Evolutionary conservation across 23 tunicate genomes (phyloP).

Genomic region (Trididemnum nubilum): DNA sequence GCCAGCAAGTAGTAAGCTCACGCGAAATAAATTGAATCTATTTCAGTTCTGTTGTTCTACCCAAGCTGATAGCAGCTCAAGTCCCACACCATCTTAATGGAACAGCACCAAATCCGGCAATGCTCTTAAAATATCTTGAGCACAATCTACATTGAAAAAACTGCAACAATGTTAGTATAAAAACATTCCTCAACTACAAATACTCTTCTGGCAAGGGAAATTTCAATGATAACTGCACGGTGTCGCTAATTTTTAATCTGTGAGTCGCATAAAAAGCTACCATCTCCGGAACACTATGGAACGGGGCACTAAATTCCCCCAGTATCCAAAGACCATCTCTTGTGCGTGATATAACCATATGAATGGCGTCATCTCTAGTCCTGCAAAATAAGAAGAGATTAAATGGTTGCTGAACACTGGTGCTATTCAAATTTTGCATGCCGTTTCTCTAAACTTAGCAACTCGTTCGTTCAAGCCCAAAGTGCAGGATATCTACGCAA

Average conservation of each 20-base stretch:
- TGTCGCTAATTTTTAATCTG: conserved; percentile 71
- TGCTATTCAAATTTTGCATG: too few species aligned
- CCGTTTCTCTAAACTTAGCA: too few species aligned
- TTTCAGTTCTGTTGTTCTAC: too few species aligned
- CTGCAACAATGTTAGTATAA: background rate
- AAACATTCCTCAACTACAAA: conserved; percentile 24
- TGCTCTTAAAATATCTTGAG: background rate
- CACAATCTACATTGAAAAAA: background rate
- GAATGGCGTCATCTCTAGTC: conserved; percentile 53
- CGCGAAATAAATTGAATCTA: too few species aligned
- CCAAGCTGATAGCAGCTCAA: too few species aligned
- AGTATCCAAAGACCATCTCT: conserved; percentile 80
- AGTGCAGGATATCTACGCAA: too few species aligned
- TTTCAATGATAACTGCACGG: conserved; percentile 36
- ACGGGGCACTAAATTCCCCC: conserved; percentile 94
- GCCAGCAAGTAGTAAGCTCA: too few species aligned
- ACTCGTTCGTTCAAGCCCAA: too few species aligned
- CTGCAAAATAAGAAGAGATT: conserved; percentile 40
- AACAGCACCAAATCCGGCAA: too few species aligned
- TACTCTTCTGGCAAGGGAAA: conserved; percentile 58
- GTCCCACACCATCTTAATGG: too few species aligned
- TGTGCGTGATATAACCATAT: conserved; percentile 74
- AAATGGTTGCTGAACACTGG: too few species aligned
- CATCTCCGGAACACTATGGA: conserved; percentile 84
- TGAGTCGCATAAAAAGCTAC: conserved; percentile 65